Percentiles rank a stretch among this genome's conserved stretches.
phyloP scores from a whole-genome alignment of 1,140 invertebrate genomes.

The Idris sp. region DNA sequence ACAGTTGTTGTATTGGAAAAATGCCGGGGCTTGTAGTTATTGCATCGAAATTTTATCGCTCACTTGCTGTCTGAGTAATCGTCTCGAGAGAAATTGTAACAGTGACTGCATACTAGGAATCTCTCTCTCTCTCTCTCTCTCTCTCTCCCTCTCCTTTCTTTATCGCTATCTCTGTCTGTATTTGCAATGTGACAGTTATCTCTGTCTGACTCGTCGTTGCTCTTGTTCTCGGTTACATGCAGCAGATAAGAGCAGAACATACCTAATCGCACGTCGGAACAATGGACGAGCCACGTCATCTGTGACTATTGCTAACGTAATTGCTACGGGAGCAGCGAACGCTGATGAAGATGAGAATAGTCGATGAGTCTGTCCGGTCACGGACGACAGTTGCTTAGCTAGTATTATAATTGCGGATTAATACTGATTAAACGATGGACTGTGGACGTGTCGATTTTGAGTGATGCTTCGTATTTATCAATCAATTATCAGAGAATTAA shows the following conservation, averaged over 20 bases:
- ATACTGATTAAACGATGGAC: constrained; percentile 14
- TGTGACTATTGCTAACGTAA: constrained; percentile 75
- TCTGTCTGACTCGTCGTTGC: constrained; percentile 22
- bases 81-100: constrained; percentile 52
- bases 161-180: no score
- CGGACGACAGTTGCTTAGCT: constrained; percentile 35
- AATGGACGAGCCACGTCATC: constrained; percentile 73
- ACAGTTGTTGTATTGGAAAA: constrained; percentile 27
- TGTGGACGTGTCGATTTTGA: constrained; percentile 16
- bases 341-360: constrained; percentile 59
- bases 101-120: constrained; percentile 55
- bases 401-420: constrained; percentile 50
- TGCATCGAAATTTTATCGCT: constrained; percentile 46
- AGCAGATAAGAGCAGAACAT: constrained; percentile 66
- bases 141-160: no score
- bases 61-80: constrained; percentile 50
- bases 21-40: neutral
- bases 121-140: no score
- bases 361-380: constrained; percentile 30
- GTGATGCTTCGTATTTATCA: constrained; percentile 31
- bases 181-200: no score
- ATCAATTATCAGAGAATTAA: constrained; percentile 44
- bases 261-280: constrained; percentile 74
- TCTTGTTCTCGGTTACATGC: constrained; percentile 53
- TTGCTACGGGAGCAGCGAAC: constrained; percentile 65